Base-by-base conservation (phyloP, 2,113 vertebrate genomes). In the Xyrauchen texanus region DNA sequence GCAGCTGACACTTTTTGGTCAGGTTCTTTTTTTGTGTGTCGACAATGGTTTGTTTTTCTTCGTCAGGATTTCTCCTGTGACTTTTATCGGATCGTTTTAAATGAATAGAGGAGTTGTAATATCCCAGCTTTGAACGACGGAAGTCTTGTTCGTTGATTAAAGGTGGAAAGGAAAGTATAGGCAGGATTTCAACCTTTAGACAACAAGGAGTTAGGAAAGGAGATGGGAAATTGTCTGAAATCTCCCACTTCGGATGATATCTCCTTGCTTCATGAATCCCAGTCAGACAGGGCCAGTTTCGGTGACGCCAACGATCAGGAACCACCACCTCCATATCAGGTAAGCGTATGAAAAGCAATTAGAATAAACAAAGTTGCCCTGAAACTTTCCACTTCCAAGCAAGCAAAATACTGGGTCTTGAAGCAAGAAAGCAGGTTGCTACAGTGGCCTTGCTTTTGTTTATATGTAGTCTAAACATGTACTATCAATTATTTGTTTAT, bases 161-260 rank as follows among this genome's bases (percentile, higher is more conserved):
- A 76, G 52, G 72, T 6, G 7, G 51, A 12, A 49, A 63, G 61
- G 47, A 66, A 58, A 8, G 21, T 47, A 63, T 61, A 62, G 21
- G 51, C 34, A 44, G 8, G 45, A 49, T 52, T 78, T 42, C 79
- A 79, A 84, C 81, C 67, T 57, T 67, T 64, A 77, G 66, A 77
- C 12, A 78, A 42, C 62, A 58, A 71, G 73, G 82, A 80, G 85
- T 88, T 84, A 76, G 62, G 85, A 73, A 64, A 68, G 55, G 94
- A 94, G 88, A 98, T 98, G 97, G 97, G 96, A 89, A 98, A 98
- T 90, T 98, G 97, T 91, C 89, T 98, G 85, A 97, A 98, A 89
- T 96, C 96, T 87, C 97, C 96, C 78, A 97, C 96, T 84, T 97
- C 96, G 83, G 97, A 98, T 92, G 97, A 98, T 89, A 98, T 98